Conservation (phyloP, 2,888 invertebrate species). For the Drosophila kambysellisi region DNA sequence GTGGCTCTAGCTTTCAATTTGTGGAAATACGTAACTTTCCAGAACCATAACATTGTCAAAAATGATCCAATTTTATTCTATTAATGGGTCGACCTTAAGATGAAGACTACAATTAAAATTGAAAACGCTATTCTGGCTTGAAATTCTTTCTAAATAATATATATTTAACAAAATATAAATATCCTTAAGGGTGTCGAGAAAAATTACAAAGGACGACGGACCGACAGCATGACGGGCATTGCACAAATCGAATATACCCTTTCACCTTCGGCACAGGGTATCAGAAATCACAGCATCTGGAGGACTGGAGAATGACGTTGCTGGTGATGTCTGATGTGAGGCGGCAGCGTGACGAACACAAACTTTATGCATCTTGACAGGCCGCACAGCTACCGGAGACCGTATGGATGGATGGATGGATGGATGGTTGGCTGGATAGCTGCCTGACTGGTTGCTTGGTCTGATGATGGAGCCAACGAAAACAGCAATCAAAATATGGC, state of each 20-base stretch:
- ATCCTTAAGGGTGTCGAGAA: not conserved
- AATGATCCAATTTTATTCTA: not conserved
- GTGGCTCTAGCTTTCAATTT: too few relatives aligned
- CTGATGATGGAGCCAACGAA: slow-evolving; percentile 26
- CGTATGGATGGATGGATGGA: slow-evolving; percentile 29
- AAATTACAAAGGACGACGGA: not conserved
- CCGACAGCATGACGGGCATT: not conserved
- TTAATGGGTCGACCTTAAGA: not conserved
- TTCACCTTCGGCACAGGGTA: not conserved
- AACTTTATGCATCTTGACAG: slow-evolving; percentile 73
- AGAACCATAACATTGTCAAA: not conserved
- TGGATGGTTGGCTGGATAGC: slow-evolving; percentile 23
- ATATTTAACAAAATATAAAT: not conserved
- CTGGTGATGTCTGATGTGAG: slow-evolving; percentile 49
- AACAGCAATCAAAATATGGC: slow-evolving; percentile 72
- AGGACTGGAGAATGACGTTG: slow-evolving; percentile 17
- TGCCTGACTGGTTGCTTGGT: not conserved
- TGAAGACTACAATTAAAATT: not conserved
- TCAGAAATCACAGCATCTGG: not conserved
- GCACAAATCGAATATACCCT: not conserved
- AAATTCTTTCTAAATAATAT: not conserved
- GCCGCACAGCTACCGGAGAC: slow-evolving; percentile 46
- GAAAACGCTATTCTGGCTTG: not conserved
- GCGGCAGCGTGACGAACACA: slow-evolving; percentile 68
- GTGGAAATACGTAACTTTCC: not conserved